A percentile compares a stretch with the other conserved stretches of the same genome.
Evolutionary conservation across 2,113 vertebrate species (phyloP).

Genomic region (Atherinomorus stipes): DNA sequence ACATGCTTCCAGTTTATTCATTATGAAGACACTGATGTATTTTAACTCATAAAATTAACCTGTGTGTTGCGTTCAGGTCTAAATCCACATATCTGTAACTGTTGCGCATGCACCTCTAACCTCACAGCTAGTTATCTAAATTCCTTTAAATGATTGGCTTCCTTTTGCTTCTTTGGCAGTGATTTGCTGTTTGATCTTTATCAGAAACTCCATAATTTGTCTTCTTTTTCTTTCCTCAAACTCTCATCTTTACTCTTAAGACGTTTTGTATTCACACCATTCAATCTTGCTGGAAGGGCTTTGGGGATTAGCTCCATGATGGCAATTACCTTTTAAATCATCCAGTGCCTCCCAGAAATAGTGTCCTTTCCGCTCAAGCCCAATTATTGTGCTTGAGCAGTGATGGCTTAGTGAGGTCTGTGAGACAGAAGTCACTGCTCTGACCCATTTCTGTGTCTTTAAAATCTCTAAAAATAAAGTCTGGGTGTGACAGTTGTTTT

Average conservation of each 20-base stretch:
- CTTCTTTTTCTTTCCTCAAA: constrained; percentile 12
- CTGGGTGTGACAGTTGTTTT: constrained; percentile 33
- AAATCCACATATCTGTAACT: too few species aligned
- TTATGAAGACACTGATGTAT: too few species aligned
- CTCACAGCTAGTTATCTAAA: background rate
- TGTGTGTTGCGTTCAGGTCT: too few species aligned
- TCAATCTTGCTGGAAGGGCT: constrained; percentile 55
- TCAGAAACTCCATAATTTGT: constrained; percentile 16
- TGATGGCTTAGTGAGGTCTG: constrained; percentile 37
- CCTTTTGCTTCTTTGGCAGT: background rate
- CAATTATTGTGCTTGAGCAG: constrained; percentile 47
- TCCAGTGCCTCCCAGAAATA: constrained; percentile 65
- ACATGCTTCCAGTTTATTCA: too few species aligned
- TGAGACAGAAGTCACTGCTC: constrained; percentile 38
- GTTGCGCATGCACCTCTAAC: too few species aligned
- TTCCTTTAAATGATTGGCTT: background rate
- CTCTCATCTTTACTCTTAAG: constrained; percentile 46
- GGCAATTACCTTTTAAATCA: constrained; percentile 68
- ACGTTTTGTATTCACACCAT: constrained; percentile 41
- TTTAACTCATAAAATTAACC: too few species aligned
- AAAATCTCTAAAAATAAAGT: constrained; percentile 18
- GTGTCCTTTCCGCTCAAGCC: constrained; percentile 51
- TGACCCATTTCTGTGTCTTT: constrained; percentile 36
- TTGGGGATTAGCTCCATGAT: constrained; percentile 68
- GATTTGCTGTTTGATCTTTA: constrained; percentile 24